phyloP scores from a whole-genome alignment of 1,140 invertebrate species.

The Leptinotarsa texana region DNA sequence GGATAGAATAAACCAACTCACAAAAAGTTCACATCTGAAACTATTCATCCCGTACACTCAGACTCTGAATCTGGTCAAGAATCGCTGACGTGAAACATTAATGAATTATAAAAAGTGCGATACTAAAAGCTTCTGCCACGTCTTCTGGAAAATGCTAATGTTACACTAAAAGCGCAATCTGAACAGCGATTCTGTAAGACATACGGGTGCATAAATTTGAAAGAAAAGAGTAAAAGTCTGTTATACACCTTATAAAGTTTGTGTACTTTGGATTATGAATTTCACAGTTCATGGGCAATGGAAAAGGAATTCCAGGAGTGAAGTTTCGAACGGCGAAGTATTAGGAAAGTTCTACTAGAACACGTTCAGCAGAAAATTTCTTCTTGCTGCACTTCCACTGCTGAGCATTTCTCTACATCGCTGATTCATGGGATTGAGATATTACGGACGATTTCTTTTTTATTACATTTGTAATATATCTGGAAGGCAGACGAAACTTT shows the following conservation, averaged over 20 bases:
- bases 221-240: constrained; percentile 6
- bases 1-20: no score
- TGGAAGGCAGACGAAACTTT: no score
- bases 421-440: background rate
- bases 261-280: constrained; percentile 3
- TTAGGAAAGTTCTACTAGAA: background rate
- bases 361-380: background rate
- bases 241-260: constrained; percentile 1
- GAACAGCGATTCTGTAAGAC: background rate
- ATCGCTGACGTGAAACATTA: no score
- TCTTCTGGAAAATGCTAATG: background rate
- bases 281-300: constrained; percentile 4
- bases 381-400: background rate
- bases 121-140: background rate
- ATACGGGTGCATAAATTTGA: background rate
- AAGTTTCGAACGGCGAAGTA: background rate
- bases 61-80: no score
- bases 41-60: no score
- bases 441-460: background rate
- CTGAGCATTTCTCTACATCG: background rate
- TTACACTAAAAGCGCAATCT: background rate
- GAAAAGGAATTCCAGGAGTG: background rate
- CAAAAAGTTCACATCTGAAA: no score
- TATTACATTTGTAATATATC: no score
- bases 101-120: background rate